phyloP scores from a whole-genome alignment of 2,797 vertebrate genomes.

The Lepus townsendii region DNA sequence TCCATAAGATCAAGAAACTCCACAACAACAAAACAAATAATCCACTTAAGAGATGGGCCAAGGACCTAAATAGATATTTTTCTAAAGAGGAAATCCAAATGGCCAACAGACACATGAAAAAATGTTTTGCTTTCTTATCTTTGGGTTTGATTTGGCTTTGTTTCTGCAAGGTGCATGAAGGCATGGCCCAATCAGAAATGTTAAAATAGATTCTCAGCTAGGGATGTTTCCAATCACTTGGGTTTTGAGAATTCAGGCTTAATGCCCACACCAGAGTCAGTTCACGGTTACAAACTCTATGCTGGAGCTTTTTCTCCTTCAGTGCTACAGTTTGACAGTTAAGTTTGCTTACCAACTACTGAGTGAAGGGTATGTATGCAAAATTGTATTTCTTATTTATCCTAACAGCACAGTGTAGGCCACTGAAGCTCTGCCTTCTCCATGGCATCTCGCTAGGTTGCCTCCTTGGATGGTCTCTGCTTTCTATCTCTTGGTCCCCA shows the following conservation, averaged over 20 bases:
- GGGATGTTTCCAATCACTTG: not conserved
- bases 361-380: not conserved
- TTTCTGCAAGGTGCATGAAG: not conserved
- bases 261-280: not conserved
- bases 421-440: not conserved
- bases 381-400: not conserved
- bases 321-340: not conserved
- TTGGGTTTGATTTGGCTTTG: not conserved
- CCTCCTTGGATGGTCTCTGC: not conserved
- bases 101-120: too few species aligned
- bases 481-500: not conserved
- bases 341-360: not conserved
- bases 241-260: not conserved
- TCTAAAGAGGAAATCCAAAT: too few species aligned
- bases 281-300: not conserved
- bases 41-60: too few species aligned
- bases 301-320: not conserved
- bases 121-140: not conserved
- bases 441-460: not conserved
- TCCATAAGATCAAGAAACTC: too few species aligned
- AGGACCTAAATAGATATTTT: too few species aligned
- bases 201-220: conserved; percentile 20
- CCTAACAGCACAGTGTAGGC: not conserved
- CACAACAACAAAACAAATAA: too few species aligned
- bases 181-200: not conserved